Percentiles rank a stretch among this genome's conserved stretches.
phyloP scores from a whole-genome alignment of 2,113 vertebrate genomes.

The Gadus chalcogrammus region DNA sequence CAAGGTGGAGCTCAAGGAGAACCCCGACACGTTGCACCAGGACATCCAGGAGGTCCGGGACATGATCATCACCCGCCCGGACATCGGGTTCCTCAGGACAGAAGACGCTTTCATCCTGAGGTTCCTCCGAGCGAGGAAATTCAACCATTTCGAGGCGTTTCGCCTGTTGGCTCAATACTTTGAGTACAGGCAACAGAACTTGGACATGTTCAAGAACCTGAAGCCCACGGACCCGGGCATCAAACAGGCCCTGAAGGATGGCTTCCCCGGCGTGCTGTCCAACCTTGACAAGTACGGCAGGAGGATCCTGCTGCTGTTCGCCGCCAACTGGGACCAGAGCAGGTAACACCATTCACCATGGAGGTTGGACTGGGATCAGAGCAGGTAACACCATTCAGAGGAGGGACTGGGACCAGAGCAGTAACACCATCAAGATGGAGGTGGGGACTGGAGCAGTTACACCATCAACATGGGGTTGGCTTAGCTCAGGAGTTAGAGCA shows the following conservation, averaged over 20 bases:
- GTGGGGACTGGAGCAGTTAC: too few relatives aligned
- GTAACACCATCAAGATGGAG: too few relatives aligned
- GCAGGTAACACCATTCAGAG: too few relatives aligned
- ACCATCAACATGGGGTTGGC: too few relatives aligned
- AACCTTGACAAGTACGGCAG: conserved; percentile 95
- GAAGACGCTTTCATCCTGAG: conserved; percentile 96
- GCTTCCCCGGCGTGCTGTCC: conserved; percentile 93
- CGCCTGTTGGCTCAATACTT: conserved; percentile 96
- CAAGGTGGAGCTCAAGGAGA: conserved; percentile 95
- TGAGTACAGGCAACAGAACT: conserved; percentile 96
- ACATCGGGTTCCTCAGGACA: conserved; percentile 97
- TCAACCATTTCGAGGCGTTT: conserved; percentile 98
- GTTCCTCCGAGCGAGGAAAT: conserved; percentile 94
- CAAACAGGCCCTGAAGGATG: conserved; percentile 97
- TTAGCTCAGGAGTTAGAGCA: too few relatives aligned
- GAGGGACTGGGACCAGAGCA: too few relatives aligned
- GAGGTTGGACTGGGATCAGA: too few relatives aligned
- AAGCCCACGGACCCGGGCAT: conserved; percentile 97
- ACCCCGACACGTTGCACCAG: conserved; percentile 94
- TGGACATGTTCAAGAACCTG: conserved; percentile 99
- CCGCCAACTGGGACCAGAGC: conserved; percentile 99
- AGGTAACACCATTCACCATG: conserved; percentile 73
- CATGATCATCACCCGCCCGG: conserved; percentile 98
- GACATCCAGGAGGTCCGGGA: conserved; percentile 99
- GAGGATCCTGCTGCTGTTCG: conserved; percentile 95